These are phyloP conservation scores for Nyctalus aviator DNA, from an alignment of 2,797 vertebrate genomes.

Conservation along the genomic window DNA sequence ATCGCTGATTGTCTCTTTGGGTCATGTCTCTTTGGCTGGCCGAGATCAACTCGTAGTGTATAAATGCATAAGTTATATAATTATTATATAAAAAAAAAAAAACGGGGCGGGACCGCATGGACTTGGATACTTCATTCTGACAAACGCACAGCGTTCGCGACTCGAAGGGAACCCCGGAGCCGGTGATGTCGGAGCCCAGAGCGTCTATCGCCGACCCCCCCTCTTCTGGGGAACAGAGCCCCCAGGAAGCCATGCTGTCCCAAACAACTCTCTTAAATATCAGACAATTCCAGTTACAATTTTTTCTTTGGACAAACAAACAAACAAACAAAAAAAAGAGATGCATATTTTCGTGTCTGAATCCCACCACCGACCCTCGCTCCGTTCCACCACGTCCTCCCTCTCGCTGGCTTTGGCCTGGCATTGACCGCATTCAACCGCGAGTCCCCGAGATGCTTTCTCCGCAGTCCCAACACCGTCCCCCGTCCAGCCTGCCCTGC, in stretches of 20 bases:
- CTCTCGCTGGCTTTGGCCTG: conserved; percentile 83
- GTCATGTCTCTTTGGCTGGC: conserved; percentile 92
- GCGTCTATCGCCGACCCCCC: conserved; percentile 77
- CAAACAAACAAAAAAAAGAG: conserved; percentile 77
- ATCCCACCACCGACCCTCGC: conserved; percentile 72
- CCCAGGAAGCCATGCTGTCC: conserved; percentile 85
- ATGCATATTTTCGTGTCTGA: conserved; percentile 85
- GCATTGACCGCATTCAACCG: conserved; percentile 80
- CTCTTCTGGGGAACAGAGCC: conserved; percentile 80
- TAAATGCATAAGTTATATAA: conserved; percentile 98
- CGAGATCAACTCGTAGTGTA: conserved; percentile 98
- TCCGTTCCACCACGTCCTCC: conserved; percentile 69
- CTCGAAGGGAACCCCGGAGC: conserved; percentile 90
- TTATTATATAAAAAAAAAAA: conserved; percentile 96
- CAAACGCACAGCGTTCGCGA: conserved; percentile 97
- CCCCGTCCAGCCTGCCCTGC: conserved; percentile 73
- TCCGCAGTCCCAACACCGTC: conserved; percentile 73
- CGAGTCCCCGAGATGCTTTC: conserved; percentile 74
- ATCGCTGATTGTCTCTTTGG: conserved; percentile 88
- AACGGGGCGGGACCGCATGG: conserved; percentile 87
- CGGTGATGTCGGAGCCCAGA: conserved; percentile 75
- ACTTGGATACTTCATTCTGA: conserved; percentile 93
- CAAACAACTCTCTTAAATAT: conserved; percentile 87
- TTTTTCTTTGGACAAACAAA: conserved; percentile 79
- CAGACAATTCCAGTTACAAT: conserved; percentile 92